A percentile compares a stretch with the other conserved stretches of the same genome.
These are phyloP conservation scores for Zalophus californianus DNA, from an alignment of 2,797 vertebrate species.

Conservation along the genomic window DNA sequence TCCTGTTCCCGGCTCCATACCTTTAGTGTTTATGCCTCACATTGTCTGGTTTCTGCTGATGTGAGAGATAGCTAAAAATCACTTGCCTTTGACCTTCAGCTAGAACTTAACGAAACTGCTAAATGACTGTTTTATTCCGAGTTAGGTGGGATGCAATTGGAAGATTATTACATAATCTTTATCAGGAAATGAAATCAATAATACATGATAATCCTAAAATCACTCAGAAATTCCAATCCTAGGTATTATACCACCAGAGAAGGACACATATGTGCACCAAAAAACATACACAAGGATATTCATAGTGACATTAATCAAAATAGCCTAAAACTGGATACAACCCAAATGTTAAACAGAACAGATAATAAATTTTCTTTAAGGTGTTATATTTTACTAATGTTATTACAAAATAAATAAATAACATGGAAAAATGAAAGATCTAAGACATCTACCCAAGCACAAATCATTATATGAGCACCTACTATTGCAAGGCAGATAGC, in stretches of 20 bases:
- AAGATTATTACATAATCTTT: background rate
- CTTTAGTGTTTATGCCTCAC: background rate
- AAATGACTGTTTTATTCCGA: conserved; percentile 39
- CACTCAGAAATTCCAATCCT: background rate
- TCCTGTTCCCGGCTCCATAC: background rate
- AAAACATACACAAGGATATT: background rate
- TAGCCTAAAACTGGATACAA: background rate
- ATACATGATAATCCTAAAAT: background rate
- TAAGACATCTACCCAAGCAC: background rate
- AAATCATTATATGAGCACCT: conserved; percentile 9
- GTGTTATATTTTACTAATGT: background rate
- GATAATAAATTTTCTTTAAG: background rate
- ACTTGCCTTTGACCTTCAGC: background rate
- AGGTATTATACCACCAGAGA: background rate
- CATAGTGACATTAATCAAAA: conserved; percentile 34
- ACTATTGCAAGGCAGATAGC: background rate
- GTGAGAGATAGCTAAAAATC: background rate
- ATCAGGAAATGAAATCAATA: conserved; percentile 22
- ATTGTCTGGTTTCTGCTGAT: background rate
- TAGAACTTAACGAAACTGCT: conserved; percentile 10
- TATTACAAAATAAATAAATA: conserved; percentile 13
- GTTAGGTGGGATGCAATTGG: background rate
- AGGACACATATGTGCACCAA: background rate
- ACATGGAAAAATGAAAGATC: background rate
- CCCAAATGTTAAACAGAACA: background rate